Base-by-base conservation (phyloP, 2,797 vertebrate species). In the Coracias cyanogaster region DNA sequence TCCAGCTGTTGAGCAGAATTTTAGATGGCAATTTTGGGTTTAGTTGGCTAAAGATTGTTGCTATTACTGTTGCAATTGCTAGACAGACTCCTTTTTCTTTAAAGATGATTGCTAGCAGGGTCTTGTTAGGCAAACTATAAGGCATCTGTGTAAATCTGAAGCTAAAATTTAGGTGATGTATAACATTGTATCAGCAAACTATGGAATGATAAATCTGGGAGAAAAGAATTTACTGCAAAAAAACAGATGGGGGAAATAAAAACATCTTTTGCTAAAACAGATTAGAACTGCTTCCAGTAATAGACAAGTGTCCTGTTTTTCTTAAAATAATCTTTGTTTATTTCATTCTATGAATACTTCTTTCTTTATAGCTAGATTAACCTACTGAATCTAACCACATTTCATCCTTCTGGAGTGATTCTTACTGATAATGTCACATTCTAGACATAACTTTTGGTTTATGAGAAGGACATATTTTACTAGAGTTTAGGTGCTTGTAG, bases 121-220 rank as follows among this genome's bases (percentile, higher is more conserved):
- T 94, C 82, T 95, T 89, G 76, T 94, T 91, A 92, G 52, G 83
- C 54, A 91, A 90, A 54, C 72, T 80, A 55, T 87, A 90, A 90
- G 70, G 64, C 66, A 90, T 81, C 61, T 94, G 73, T 82, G 78
- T 46, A 85, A 93, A 80, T 78, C 45, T 80, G 43, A 91, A 85
- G 52, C 41, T 90, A 93, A 94, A 92, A 81, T 82, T 81, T 92
- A 91, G 78, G 69, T 43, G 57, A 90, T 33, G 9, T 39, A 58
- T 54, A 78, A 64, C 26, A 65, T 62, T 78, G 11, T 52, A 88
- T 61, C n/a, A 78, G 79, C 69, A 91, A 94, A 91, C 79, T 74
- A 74, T 19, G 35, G 49, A 93, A 93, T 78, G 43, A 87, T 72
- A 83, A 86, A 74, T 91, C 20, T 71, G 31, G 20, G 43, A 60